A percentile compares a stretch with the other conserved stretches of the same genome.
phyloP scores from a whole-genome alignment of 1,140 invertebrate genomes.

The Papilio aristodemus region DNA sequence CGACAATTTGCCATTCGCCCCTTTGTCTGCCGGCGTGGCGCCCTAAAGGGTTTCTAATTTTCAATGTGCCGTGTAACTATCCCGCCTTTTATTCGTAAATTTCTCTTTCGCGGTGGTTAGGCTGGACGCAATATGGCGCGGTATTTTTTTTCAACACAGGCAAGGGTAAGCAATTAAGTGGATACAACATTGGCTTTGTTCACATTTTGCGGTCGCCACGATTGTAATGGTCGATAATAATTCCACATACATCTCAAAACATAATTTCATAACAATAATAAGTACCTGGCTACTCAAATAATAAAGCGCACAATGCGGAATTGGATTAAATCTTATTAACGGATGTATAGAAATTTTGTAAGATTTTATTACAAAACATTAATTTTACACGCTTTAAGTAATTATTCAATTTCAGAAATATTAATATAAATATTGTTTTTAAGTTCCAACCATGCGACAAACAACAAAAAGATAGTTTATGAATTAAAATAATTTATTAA shows the following conservation, averaged over 20 bases:
- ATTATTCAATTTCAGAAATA: too few relatives aligned
- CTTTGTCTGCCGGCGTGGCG: slow-evolving; percentile 79
- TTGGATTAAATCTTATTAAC: slow-evolving; percentile 10
- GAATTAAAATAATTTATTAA: too few relatives aligned
- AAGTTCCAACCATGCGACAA: too few relatives aligned
- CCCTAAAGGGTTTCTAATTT: slow-evolving; percentile 80
- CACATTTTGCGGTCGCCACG: slow-evolving; percentile 55
- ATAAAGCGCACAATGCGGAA: slow-evolving; percentile 21
- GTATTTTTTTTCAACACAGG: slow-evolving; percentile 59
- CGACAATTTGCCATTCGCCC: slow-evolving; percentile 76
- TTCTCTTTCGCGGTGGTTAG: slow-evolving; percentile 79
- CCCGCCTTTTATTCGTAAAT: slow-evolving; percentile 76
- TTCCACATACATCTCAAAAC: slow-evolving; percentile 32
- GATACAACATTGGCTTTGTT: slow-evolving; percentile 65
- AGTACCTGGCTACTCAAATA: slow-evolving; percentile 25
- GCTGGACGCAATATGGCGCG: slow-evolving; percentile 77
- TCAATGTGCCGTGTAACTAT: slow-evolving; percentile 79
- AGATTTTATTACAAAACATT: too few relatives aligned
- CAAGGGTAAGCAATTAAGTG: slow-evolving; percentile 75
- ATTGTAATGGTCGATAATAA: slow-evolving; percentile 43
- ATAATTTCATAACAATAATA: slow-evolving; percentile 23
- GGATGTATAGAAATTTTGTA: slow-evolving; percentile 4
- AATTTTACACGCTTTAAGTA: too few relatives aligned
- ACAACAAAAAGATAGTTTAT: too few relatives aligned
- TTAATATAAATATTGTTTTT: too few relatives aligned